phyloP scores from a whole-genome alignment of 2,113 vertebrate species.

The Paradoxurus hermaphroditus region DNA sequence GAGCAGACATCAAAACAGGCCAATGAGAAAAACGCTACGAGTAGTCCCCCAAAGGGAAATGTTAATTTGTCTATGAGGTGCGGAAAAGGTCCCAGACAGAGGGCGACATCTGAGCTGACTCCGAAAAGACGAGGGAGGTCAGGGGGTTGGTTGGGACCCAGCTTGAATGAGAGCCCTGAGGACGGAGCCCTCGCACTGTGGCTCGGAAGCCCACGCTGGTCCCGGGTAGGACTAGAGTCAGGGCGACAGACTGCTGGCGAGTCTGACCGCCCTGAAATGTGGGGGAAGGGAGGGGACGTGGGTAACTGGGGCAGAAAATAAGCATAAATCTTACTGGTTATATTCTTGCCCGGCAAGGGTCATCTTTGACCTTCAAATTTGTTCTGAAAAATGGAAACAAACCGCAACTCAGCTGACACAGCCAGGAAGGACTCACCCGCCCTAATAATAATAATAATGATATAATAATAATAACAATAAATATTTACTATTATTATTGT shows the following conservation, averaged over 20 bases:
- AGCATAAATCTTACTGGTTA: not conserved
- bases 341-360: not conserved
- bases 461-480: not conserved
- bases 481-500: not conserved
- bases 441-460: not conserved
- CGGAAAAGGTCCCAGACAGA: not conserved
- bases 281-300: not conserved
- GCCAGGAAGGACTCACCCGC: not conserved
- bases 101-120: not conserved
- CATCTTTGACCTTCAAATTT: conserved; percentile 74
- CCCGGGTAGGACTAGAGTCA: not conserved
- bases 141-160: not conserved
- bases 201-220: not conserved
- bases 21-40: not conserved
- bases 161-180: not conserved
- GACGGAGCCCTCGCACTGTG: not conserved
- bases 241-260: not conserved
- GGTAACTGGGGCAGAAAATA: rapidly evolving
- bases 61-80: not conserved
- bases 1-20: not conserved
- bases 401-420: conserved; percentile 41
- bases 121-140: not conserved
- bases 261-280: not conserved
- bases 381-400: conserved; percentile 58
- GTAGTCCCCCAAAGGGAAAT: rapidly evolving